Conservation (phyloP, 1,140 invertebrate species). For the Panagrolaimus sp. region DNA sequence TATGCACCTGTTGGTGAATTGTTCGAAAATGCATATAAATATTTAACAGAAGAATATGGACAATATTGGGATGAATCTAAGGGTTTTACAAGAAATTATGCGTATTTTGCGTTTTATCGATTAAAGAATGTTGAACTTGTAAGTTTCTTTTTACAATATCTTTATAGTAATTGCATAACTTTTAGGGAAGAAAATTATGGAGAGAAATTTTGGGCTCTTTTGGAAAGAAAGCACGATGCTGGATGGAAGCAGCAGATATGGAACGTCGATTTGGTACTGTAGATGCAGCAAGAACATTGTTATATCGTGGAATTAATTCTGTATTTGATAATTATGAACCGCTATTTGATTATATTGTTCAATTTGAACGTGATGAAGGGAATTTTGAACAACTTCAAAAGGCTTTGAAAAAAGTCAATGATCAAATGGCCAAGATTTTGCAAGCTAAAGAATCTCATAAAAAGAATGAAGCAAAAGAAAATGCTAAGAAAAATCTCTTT, state of each 20-base stretch:
- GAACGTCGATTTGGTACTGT: constrained; percentile 36
- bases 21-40: not conserved
- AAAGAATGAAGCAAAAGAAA: not conserved
- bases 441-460: not conserved
- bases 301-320: constrained; percentile 39
- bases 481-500: not conserved
- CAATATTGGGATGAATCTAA: constrained; percentile 18
- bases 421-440: constrained; percentile 14
- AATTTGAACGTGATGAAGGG: constrained; percentile 47
- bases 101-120: constrained; percentile 27
- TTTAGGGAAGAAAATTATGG: constrained; percentile 34
- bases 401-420: constrained; percentile 38
- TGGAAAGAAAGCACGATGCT: constrained; percentile 17
- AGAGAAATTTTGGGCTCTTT: constrained; percentile 20
- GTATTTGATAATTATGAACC: constrained; percentile 29
- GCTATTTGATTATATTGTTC: constrained; percentile 34
- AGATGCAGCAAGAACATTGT: constrained; percentile 35
- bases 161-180: no score
- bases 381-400: constrained; percentile 34
- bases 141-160: no score
- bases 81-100: constrained; percentile 33
- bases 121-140: not conserved
- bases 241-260: constrained; percentile 36
- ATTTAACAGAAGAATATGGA: not conserved
- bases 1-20: not conserved